Base-by-base conservation (phyloP, 2,113 vertebrate species). In the Octodon degus region DNA sequence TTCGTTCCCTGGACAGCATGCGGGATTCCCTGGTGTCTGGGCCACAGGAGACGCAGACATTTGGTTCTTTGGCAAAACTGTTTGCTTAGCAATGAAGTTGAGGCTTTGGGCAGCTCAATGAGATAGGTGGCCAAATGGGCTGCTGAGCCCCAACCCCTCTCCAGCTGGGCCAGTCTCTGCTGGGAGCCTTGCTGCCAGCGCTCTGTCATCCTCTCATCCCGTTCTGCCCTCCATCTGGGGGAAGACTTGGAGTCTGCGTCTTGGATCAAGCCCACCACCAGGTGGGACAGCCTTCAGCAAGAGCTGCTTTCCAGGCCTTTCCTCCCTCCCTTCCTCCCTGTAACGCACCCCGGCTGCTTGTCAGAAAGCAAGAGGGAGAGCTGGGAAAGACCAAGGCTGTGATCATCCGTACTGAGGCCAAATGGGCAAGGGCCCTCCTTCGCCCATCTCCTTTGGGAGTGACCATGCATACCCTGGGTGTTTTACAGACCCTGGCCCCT, bases 21-120 rank as follows among this genome's bases (percentile, higher is more conserved):
- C 65, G 53, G 58, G 53, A 60, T 32, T 67, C 50, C 20, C 74
- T 34, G 32, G 58, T 89, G 82, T 63, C 79, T 16, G 77, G 40
- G 30, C 94, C 50, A 50, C 47, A 50, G 13, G 17, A 37, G 32
- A 82, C 37, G 53, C 81, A 86, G 63, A 88, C 72, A 60, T 81
- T 62, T 94, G 80, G 82, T 93, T 91, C 70, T 92, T 60, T 32
- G 53, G 34, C 70, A 94, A 30, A 92, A 62, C 53, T 72, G 22
- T 84, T 92, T 92, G 86, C 82, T 82, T 90, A 77, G 79, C 47
- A 55, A 27, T 77, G 43, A 84, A 62, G n/a, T 16, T 37, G 13
- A 79, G 50, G 5, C 30, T 96, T 90, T 9, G 60, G 92, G 47
- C 50, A 95, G 19, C 25, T 92, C 30, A 9, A 2, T 60, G 37